phyloP scores from a whole-genome alignment of 2,113 vertebrate genomes.

The Pycnonotus jocosus region DNA sequence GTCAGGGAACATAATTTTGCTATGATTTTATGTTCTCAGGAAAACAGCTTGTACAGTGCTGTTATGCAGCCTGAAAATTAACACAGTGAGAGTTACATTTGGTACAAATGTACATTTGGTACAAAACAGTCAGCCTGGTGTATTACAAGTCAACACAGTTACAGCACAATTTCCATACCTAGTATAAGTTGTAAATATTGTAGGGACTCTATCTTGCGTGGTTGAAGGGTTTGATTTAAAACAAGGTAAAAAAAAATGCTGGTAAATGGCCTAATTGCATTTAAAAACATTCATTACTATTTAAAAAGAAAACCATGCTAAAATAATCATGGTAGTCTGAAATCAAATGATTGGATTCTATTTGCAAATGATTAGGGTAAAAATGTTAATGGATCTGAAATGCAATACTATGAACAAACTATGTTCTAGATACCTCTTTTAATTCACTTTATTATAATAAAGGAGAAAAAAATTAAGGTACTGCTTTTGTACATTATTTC shows the following conservation, averaged over 20 bases:
- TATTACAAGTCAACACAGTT: not conserved
- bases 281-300: not conserved
- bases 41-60: not conserved
- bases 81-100: not conserved
- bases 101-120: not conserved
- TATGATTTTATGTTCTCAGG: not conserved
- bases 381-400: not conserved
- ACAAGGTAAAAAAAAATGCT: not conserved
- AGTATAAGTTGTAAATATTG: not conserved
- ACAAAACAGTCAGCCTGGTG: not conserved
- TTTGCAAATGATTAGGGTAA: not conserved
- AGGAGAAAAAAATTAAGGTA: constrained; percentile 51
- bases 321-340: not conserved
- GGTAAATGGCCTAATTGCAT: not conserved
- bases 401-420: not conserved
- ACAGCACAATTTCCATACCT: not conserved
- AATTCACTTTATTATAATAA: constrained; percentile 31
- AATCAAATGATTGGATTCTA: not conserved
- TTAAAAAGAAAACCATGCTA: not conserved
- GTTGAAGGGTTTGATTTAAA: not conserved
- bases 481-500: constrained; percentile 58
- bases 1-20: not conserved
- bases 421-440: not conserved
- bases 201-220: not conserved
- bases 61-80: not conserved